These are phyloP conservation scores for Napeogenes inachia DNA, from an alignment of 2,888 invertebrate genomes.

Conservation along the genomic window DNA sequence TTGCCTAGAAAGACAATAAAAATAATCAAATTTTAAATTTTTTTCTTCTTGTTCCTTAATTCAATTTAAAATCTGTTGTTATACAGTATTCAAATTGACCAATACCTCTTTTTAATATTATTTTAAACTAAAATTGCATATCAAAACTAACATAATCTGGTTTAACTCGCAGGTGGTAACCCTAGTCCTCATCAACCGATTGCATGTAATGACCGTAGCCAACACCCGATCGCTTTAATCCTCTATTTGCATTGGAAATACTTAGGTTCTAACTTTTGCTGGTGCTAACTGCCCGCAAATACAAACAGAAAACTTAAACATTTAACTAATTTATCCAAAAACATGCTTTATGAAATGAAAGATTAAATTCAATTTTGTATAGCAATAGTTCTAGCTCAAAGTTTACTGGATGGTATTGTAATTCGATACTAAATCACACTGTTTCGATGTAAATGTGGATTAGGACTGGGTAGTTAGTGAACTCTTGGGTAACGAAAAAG, in stretches of 20 bases:
- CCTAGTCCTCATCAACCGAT: conserved; percentile 27
- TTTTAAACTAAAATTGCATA: not conserved
- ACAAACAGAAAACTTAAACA: conserved; percentile 20
- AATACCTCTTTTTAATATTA: not conserved
- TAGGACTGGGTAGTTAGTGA: conserved; percentile 23
- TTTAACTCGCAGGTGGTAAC: conserved; percentile 12
- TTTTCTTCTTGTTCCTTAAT: too few species aligned
- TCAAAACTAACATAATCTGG: not conserved
- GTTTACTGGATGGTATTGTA: conserved; percentile 17
- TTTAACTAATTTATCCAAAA: not conserved
- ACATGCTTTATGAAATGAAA: conserved; percentile 4
- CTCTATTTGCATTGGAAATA: conserved; percentile 32
- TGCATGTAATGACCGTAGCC: conserved; percentile 21
- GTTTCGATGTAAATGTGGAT: conserved; percentile 27
- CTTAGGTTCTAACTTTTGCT: conserved; percentile 30
- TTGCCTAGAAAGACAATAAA: too few species aligned
- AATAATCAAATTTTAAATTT: too few species aligned
- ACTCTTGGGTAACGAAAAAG: conserved; percentile 22
- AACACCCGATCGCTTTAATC: conserved; percentile 29
- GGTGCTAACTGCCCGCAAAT: conserved; percentile 26
- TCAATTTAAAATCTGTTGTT: too few species aligned
- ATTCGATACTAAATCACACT: conserved; percentile 25
- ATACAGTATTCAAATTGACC: too few species aligned
- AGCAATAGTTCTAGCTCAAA: conserved; percentile 12
- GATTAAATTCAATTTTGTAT: not conserved